Conservation (phyloP, 2,113 vertebrate genomes). For the Rana temporaria region DNA sequence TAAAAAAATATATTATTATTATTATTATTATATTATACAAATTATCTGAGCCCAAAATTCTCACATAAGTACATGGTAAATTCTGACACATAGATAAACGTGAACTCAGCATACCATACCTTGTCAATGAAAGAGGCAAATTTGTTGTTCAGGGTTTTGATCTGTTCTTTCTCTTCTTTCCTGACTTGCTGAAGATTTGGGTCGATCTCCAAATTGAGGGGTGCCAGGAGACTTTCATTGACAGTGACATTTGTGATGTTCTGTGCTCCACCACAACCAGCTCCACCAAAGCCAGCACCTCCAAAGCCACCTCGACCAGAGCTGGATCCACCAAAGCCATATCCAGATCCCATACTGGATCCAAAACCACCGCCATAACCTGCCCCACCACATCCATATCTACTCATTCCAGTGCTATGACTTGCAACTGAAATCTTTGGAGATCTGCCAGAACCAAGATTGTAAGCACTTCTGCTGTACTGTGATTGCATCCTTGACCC, state of each 20-base stretch:
- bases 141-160: constrained; percentile 90
- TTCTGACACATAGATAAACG: too few relatives aligned
- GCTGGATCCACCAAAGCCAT: constrained; percentile 5
- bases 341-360: constrained; percentile 46
- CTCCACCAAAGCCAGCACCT: neutral
- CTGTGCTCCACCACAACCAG: too few relatives aligned
- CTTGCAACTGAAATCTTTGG: constrained; percentile 68
- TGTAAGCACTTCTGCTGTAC: constrained; percentile 45
- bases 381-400: constrained; percentile 46
- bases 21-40: too few relatives aligned
- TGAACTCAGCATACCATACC: constrained; percentile 69
- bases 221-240: constrained; percentile 86
- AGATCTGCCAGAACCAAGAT: constrained; percentile 60
- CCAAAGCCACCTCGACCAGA: constrained; percentile 29
- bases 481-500: neutral
- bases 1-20: too few relatives aligned
- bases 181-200: constrained; percentile 84
- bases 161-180: constrained; percentile 91
- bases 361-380: constrained; percentile 52
- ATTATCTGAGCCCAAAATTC: too few relatives aligned
- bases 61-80: too few relatives aligned
- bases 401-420: neutral
- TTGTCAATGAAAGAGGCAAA: constrained; percentile 90
- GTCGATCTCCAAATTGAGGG: constrained; percentile 86
- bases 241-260: constrained; percentile 84